Base-by-base conservation (phyloP, 2,113 vertebrate species). In the Coreoperca whiteheadi region DNA sequence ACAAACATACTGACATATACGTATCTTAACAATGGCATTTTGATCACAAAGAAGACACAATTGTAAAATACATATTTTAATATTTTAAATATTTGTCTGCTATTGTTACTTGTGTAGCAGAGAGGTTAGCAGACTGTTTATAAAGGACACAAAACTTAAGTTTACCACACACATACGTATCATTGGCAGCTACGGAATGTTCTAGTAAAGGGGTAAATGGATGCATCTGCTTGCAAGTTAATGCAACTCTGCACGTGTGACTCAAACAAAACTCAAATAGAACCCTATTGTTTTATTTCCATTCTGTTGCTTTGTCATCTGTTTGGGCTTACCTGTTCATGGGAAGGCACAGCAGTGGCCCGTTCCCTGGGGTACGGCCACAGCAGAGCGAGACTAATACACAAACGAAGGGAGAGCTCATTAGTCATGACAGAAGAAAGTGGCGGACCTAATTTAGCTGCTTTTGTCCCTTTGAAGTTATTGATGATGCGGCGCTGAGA, bases 391-490 rank as follows among this genome's bases (percentile, higher is more conserved):
- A 92, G 90, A 93, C 91, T 91, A 95, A 94, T 93, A 92, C 91
- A 91, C 91, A 91, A 93, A 90, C 76, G 81, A 91, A 92, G 80
- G 79, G 80, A 92, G 85, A 92, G 91, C 91, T 94, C 94, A 94
- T 95, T 95, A 93, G 92, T 94, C 93, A 94, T 88, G 91, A 93
- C 88, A 91, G 88, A 90, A 88, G 87, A 92, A 91, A 93, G 88
- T 92, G 88, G 90, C 75, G 81, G 85, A 91, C 86, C 90, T 92
- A 93, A 95, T 92, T 95, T 95, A 92, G 91, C 87, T 91, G 92
- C 89, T 94, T 94, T 93, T 93, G 92, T 95, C 80, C 82, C 74
- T 91, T 87, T 93, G 90, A 91, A 90, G 88, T 95, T 94, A 95
- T 94, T 95, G 92, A 95, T 95, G 93, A 91, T 92, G 85, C 72